A percentile compares a stretch with the other conserved stretches of the same genome.
phyloP scores from a whole-genome alignment of 2,888 invertebrate genomes.

The Apoda limacodes region DNA sequence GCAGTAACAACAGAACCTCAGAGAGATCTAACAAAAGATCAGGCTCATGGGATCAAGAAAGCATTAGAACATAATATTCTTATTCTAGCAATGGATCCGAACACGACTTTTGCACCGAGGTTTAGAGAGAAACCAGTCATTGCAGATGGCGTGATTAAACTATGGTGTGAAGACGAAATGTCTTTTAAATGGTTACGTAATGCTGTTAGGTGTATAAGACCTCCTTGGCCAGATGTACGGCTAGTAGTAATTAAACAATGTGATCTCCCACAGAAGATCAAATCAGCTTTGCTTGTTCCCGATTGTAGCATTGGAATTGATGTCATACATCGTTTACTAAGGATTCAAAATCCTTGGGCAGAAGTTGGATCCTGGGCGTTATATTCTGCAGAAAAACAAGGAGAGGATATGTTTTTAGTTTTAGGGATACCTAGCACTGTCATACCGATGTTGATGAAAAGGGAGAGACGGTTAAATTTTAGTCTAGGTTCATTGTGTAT shows the following conservation, averaged over 20 bases:
- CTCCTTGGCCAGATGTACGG: background rate
- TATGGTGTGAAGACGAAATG: conserved; percentile 5
- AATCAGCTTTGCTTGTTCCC: conserved; percentile 2
- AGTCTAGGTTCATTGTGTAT: conserved; percentile 5
- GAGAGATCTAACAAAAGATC: background rate
- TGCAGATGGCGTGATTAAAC: conserved; percentile 4
- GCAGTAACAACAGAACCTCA: too few relatives aligned
- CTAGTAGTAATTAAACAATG: conserved; percentile 1
- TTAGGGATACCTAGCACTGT: conserved; percentile 5
- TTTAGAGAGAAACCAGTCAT: conserved; percentile 6
- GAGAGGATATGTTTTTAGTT: conserved; percentile 2
- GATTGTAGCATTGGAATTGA: background rate
- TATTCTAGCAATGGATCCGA: too few relatives aligned
- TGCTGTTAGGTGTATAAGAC: background rate
- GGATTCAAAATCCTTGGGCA: conserved; percentile 4
- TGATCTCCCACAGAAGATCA: conserved; percentile 3
- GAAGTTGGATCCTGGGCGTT: conserved; percentile 2
- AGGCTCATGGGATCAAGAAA: conserved; percentile 2
- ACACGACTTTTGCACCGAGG: conserved; percentile 3
- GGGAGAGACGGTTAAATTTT: background rate
- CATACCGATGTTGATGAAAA: conserved; percentile 1
- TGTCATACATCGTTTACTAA: conserved; percentile 2
- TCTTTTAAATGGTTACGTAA: conserved; percentile 2
- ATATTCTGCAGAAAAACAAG: conserved; percentile 5
- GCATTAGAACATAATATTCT: conserved; percentile 1